These are phyloP conservation scores for Hirtodrosophila alboralis DNA, from an alignment of 2,888 invertebrate species.

Conservation along the genomic window DNA sequence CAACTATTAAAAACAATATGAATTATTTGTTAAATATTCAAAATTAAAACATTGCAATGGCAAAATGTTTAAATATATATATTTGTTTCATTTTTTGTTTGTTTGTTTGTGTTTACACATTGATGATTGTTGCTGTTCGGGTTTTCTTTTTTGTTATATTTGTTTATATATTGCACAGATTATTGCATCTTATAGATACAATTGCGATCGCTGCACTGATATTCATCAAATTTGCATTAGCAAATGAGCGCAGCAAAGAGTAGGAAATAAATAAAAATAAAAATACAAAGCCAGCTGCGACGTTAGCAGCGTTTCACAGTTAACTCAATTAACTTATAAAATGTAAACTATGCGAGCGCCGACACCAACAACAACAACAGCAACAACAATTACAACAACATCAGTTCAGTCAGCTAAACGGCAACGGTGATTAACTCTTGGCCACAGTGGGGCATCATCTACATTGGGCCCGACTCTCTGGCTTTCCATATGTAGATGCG, in stretches of 20 bases:
- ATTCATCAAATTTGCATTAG: slow-evolving; percentile 72
- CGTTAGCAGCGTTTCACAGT: slow-evolving; percentile 72
- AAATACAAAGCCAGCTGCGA: slow-evolving; percentile 12
- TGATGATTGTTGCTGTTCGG: slow-evolving; percentile 1
- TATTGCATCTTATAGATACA: slow-evolving; percentile 41
- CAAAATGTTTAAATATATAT: slow-evolving; percentile 30
- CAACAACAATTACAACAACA: slow-evolving; percentile 24
- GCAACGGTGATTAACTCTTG: slow-evolving; percentile 78
- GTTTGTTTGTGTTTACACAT: too few relatives aligned
- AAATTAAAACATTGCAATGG: slow-evolving; percentile 31
- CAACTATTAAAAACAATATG: slow-evolving; percentile 33
- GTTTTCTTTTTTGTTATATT: background rate
- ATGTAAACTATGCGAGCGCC: slow-evolving; percentile 72
- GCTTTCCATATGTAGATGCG: slow-evolving; percentile 70
- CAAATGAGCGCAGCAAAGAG: slow-evolving; percentile 57
- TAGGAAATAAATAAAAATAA: slow-evolving; percentile 15
- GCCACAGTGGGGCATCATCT: slow-evolving; percentile 50
- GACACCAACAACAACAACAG: slow-evolving; percentile 46
- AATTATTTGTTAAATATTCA: slow-evolving; percentile 36
- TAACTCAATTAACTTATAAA: slow-evolving; percentile 82
- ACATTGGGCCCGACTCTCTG: slow-evolving; percentile 22
- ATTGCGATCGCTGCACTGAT: slow-evolving; percentile 40
- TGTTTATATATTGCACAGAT: slow-evolving; percentile 11
- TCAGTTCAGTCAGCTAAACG: slow-evolving; percentile 59
- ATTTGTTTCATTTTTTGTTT: background rate